Evolutionary conservation across 2,797 vertebrate genomes (phyloP), one percentile per base, ranked within the genome.

Genomic region (Alcedo atthis): DNA sequence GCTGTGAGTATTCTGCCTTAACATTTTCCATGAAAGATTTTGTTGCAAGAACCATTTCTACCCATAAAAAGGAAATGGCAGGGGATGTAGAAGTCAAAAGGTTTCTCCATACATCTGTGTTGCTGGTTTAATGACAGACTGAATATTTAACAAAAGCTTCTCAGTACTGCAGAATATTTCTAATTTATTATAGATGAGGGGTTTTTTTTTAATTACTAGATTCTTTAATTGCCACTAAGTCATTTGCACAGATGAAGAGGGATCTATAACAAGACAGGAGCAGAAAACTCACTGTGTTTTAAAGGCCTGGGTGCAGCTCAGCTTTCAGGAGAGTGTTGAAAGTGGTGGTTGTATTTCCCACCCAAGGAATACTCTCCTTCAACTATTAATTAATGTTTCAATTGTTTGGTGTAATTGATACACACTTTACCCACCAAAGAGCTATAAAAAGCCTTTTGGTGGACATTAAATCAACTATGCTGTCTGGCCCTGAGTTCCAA

Each of bases 351-450:
- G 86, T 20, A 76, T 82, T 94, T 85, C 32, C 49, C 64, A 88
- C 37, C 11, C 54, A 89, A 80, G 35, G 5, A 82, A 84, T 73
- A 80, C 5, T 16, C 51, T 30, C 7, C 94, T 87, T 94, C 30
- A 95, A 88, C 74, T 91, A 73, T 58, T 77, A 66, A 89, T 87
- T 75, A 89, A 91, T 80, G 55, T 81, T 94, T 55, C 46, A 85
- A 43, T 78, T 87, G 30, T 81, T 87, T 88, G 15, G 4, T 83
- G 48, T 82, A 93, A 87, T 43, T 84, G 92, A 90, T 55, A 55
- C 26, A 79, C 64, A 54, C 1, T 75, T 93, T 69, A 82, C 42
- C 26, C 66, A 79, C 71, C 32, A 95, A 92, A 33, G 81, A 88
- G 3, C 10, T 75, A 64, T 14, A 75, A 61, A 69, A 71, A 78